phyloP scores from a whole-genome alignment of 2,113 vertebrate genomes.

The Formicarius rufipectus region DNA sequence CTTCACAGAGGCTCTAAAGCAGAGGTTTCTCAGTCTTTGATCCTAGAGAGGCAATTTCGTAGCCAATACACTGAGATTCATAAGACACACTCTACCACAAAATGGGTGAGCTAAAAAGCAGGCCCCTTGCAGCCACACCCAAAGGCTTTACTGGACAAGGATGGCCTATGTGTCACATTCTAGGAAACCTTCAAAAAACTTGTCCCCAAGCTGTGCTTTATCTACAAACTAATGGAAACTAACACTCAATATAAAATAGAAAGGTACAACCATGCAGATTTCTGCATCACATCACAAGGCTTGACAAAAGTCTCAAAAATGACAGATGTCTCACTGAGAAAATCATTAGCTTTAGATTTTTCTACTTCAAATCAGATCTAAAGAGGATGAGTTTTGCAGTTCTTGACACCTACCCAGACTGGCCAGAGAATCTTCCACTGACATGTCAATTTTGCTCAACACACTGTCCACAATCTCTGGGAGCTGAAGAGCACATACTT shows the following conservation, averaged over 20 bases:
- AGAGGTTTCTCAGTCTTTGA: background rate
- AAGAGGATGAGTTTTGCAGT: background rate
- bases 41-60: background rate
- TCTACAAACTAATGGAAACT: background rate
- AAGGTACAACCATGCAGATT: background rate
- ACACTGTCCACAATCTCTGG: slow-evolving; percentile 81
- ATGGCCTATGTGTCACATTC: background rate
- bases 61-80: background rate
- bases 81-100: background rate
- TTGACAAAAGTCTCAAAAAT: background rate
- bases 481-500: slow-evolving; percentile 57
- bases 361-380: background rate
- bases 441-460: slow-evolving; percentile 71
- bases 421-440: slow-evolving; percentile 56
- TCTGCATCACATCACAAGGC: background rate
- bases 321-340: background rate
- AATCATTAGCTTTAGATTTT: background rate
- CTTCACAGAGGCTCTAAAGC: background rate
- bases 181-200: background rate
- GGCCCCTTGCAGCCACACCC: background rate
- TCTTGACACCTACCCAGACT: slow-evolving; percentile 35
- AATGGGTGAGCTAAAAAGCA: background rate
- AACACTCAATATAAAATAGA: background rate
- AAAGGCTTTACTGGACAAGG: background rate
- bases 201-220: background rate